Evolutionary conservation across 2,888 invertebrate genomes (phyloP), one percentile per base, ranked within the genome.

Genomic region (Chalcosyrphus nemorum): DNA sequence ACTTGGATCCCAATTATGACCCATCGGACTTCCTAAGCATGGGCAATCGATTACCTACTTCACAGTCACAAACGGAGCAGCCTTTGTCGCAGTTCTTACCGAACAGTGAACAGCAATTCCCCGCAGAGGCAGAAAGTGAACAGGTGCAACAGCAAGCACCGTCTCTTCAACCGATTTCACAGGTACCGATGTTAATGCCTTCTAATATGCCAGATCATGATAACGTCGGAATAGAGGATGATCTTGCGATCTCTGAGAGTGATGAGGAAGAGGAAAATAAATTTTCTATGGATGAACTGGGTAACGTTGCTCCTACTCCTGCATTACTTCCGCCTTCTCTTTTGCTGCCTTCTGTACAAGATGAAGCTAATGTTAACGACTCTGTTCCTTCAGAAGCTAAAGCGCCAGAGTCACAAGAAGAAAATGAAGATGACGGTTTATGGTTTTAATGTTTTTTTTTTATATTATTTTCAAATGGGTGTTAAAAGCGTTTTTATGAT

Each of bases 1-100:
- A 95, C 87, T 94, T 95, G 19, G 96, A 96, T 92, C 95, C 95
- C 0, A 95, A 95, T 88, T 97, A 97, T 90, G 97, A 97, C 92
- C 96, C 97, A 0, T 96, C 96, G 0, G 97, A 96, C 91, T 96
- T 97, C 90, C 92, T 97, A 59, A 92, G 89, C 56, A 89, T 95
- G 90, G 93, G 93, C 63, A 91, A 89, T 77, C 89, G 90, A 11
- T 81, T 89, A 1, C 88, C 61, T 17, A 66, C 57, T 11, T 54
- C 71, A 41, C 85, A 86, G 38, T 61, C 57, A 38, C 85, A 86
- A 47, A 74, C 82, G 19, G 82, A 86, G 35, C 86, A 86, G 21
- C 86, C 86, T 9, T 57, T 72, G 78, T 87, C 78, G 57, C 89
- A 89, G 56, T 89, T 88, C 47, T 76, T 89, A 81, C 76, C 87